phyloP scores from a whole-genome alignment of 1,140 invertebrate genomes.

The Drosophila hydei region DNA sequence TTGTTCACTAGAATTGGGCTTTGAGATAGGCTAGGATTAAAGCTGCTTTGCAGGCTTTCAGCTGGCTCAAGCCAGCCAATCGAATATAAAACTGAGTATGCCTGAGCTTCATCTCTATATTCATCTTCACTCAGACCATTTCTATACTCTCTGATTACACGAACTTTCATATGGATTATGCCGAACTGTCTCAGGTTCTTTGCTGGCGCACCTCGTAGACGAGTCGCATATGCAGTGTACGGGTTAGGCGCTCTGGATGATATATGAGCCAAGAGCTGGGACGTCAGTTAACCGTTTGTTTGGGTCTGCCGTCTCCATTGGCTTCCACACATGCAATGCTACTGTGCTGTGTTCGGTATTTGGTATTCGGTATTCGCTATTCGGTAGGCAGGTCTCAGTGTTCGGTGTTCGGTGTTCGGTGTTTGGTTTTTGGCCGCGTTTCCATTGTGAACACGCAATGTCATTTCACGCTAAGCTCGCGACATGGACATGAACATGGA shows the following conservation, averaged over 20 bases:
- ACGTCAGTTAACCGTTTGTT: constrained; percentile 29
- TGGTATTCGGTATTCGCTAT: constrained; percentile 23
- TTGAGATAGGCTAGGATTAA: too few relatives aligned
- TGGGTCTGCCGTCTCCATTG: constrained; percentile 13
- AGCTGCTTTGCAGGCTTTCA: too few relatives aligned
- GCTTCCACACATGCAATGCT: constrained; percentile 63
- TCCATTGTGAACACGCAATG: constrained; percentile 66
- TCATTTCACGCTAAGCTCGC: constrained; percentile 68
- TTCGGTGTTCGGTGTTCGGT: not conserved
- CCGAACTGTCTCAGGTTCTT: not conserved
- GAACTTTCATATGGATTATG: not conserved
- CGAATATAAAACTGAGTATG: too few relatives aligned
- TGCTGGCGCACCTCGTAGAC: constrained; percentile 14
- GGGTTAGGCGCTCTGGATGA: constrained; percentile 32
- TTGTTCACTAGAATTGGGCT: too few relatives aligned
- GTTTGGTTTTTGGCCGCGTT: constrained; percentile 36
- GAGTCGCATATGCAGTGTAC: constrained; percentile 3
- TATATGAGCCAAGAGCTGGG: constrained; percentile 39
- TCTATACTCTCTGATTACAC: too few relatives aligned
- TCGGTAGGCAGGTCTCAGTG: not conserved
- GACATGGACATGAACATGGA: constrained; percentile 44
- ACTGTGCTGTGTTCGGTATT: constrained; percentile 44
- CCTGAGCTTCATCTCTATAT: too few relatives aligned
- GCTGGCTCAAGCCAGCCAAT: too few relatives aligned
- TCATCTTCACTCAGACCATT: too few relatives aligned